These are phyloP conservation scores for Ypsolopha sequella DNA, from an alignment of 2,888 invertebrate species.

Conservation along the genomic window DNA sequence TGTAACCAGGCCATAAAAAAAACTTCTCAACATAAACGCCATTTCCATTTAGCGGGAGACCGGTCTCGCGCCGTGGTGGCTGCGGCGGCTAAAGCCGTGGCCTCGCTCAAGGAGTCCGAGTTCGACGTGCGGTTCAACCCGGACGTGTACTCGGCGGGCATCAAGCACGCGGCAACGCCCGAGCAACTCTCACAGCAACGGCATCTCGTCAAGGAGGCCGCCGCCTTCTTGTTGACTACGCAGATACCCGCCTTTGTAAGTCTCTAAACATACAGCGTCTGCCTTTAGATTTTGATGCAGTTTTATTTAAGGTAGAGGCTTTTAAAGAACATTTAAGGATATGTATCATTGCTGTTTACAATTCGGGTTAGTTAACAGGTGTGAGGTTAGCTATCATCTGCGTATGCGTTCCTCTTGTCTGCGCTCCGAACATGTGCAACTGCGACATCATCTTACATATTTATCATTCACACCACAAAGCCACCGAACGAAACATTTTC, in stretches of 20 bases:
- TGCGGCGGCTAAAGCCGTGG: slow-evolving; percentile 91
- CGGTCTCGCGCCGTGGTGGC: slow-evolving; percentile 90
- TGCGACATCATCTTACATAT: too few species aligned
- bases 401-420: too few species aligned
- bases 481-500: too few species aligned
- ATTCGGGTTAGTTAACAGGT: too few species aligned
- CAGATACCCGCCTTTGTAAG: slow-evolving; percentile 96
- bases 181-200: slow-evolving; percentile 84
- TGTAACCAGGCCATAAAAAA: too few species aligned
- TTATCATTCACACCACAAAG: too few species aligned
- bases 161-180: slow-evolving; percentile 81
- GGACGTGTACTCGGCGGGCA: slow-evolving; percentile 96
- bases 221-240: slow-evolving; percentile 91
- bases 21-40: too few species aligned
- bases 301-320: too few species aligned
- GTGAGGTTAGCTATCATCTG: too few species aligned
- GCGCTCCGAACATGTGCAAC: too few species aligned
- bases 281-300: too few species aligned
- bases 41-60: slow-evolving; percentile 75
- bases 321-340: too few species aligned
- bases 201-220: slow-evolving; percentile 93
- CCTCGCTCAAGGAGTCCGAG: slow-evolving; percentile 94
- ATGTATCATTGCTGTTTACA: not conserved
- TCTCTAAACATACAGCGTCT: slow-evolving; percentile 18
- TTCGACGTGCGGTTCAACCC: slow-evolving; percentile 99